Evolutionary conservation across 1,140 invertebrate species (phyloP), one percentile per base, ranked within the genome.

Genomic region (Drosophila paulistorum): DNA sequence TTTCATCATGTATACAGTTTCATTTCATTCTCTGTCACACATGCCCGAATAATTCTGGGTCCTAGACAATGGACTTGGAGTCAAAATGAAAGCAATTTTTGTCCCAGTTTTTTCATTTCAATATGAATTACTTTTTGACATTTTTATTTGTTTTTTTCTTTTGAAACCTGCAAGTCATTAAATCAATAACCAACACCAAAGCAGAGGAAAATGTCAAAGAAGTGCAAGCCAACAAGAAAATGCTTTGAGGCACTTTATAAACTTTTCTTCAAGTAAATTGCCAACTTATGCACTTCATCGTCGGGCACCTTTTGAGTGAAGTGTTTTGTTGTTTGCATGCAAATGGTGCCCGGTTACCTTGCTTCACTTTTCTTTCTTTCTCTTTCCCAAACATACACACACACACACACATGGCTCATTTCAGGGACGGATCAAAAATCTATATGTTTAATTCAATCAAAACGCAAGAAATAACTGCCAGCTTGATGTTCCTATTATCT

Each of bases 251-350:
- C 74, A 76, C 73, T 76, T 77, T 74, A 76, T 76, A 76, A 76
- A 76, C 60, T 76, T 76, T 37, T 76, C 45, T 51, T 11, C 74
- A 67, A 76, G 74, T 76, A 76, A 76, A 76, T 76, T 76, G 74
- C 73, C 76, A 76, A 76, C 74, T 76, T 76, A 76, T 76, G 74
- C 74, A 76, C 70, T 67, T 62, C 57, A 59, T 59, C 41, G 65
- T 20, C 65, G 35, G 65, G 55, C 65, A 68, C 66, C 66, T 68
- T 68, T 68, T 35, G 11, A 51, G 45, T 20, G 59, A 72, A 67
- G 76, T 76, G 68, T 66, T 76, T 76, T 76, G 73, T 76, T 76
- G 62, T 66, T 76, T 76, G 73, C 74, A 76, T 76, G 73, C 74
- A 76, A 76, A 76, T 76, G 73, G 60, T 48, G 14, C 57, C 65